These are phyloP conservation scores for Varanus salvator DNA, from an alignment of 2,113 vertebrate genomes.

Conservation along the genomic window DNA sequence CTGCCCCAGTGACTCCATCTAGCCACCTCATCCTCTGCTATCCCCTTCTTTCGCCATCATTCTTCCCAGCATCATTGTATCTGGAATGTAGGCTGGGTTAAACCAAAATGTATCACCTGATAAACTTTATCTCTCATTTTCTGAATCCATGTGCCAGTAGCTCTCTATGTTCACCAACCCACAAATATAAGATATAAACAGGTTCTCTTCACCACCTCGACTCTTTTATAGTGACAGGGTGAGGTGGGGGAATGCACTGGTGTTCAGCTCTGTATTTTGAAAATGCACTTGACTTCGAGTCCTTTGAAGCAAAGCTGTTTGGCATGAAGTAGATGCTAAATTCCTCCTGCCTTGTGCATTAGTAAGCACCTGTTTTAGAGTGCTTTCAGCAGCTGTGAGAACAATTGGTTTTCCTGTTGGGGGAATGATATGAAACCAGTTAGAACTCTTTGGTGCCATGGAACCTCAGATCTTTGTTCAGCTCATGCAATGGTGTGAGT, in stretches of 20 bases:
- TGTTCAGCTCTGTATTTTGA: background rate
- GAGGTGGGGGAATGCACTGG: background rate
- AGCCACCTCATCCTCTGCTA: too few species aligned
- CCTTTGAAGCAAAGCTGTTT: background rate
- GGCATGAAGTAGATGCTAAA: background rate
- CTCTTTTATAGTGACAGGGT: too few species aligned
- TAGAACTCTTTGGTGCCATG: background rate
- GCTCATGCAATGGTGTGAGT: background rate
- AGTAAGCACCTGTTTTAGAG: background rate
- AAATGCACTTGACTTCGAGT: background rate
- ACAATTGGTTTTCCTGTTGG: background rate
- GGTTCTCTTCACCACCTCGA: too few species aligned
- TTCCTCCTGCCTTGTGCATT: background rate
- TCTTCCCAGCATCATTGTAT: too few species aligned
- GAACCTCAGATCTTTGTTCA: background rate
- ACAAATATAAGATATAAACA: background rate
- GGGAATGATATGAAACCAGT: background rate
- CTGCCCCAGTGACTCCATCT: too few species aligned
- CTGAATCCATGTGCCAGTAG: background rate
- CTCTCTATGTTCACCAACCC: background rate
- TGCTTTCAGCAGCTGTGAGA: background rate
- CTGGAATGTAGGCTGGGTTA: too few species aligned
- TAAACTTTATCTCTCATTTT: background rate
- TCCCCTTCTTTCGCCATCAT: too few species aligned
- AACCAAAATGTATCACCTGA: background rate